Percentiles rank a stretch among this genome's conserved stretches.
These are phyloP conservation scores for Avahi laniger DNA, from an alignment of 2,797 vertebrate genomes.

Conservation along the genomic window DNA sequence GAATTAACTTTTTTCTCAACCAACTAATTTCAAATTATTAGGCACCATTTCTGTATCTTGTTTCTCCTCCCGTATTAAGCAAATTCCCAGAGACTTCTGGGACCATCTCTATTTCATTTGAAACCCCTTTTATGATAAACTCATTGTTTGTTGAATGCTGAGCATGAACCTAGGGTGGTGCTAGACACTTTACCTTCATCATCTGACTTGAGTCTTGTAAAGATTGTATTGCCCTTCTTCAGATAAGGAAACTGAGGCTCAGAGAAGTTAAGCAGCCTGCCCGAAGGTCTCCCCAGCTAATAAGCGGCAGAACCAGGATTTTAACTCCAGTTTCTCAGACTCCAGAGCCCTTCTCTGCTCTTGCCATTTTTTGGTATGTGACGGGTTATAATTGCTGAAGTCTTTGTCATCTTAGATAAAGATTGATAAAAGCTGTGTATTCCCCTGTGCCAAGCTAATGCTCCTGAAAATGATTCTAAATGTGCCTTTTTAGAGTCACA, in stretches of 20 bases:
- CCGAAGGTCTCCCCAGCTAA: neutral
- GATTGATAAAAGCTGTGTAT: neutral
- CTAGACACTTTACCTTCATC: neutral
- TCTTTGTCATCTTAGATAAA: neutral
- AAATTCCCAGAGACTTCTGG: neutral
- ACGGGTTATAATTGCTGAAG: neutral
- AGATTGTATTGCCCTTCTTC: neutral
- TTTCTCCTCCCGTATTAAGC: neutral
- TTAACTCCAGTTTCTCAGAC: neutral
- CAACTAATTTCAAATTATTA: conserved; percentile 11
- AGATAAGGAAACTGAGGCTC: neutral
- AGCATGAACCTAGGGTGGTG: neutral
- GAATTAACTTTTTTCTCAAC: neutral
- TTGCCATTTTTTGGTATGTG: neutral
- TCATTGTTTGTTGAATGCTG: neutral
- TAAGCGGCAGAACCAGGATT: neutral
- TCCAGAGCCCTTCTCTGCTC: neutral
- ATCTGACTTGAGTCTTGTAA: neutral
- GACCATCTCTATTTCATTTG: neutral
- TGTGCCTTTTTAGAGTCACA: neutral
- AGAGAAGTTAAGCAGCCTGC: neutral
- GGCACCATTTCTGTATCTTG: neutral
- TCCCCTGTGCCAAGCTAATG: neutral
- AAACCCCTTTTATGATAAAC: neutral
- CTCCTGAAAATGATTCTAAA: neutral